Conservation (phyloP, 2,888 invertebrate species). For the Nephrotoma guestfalica region DNA sequence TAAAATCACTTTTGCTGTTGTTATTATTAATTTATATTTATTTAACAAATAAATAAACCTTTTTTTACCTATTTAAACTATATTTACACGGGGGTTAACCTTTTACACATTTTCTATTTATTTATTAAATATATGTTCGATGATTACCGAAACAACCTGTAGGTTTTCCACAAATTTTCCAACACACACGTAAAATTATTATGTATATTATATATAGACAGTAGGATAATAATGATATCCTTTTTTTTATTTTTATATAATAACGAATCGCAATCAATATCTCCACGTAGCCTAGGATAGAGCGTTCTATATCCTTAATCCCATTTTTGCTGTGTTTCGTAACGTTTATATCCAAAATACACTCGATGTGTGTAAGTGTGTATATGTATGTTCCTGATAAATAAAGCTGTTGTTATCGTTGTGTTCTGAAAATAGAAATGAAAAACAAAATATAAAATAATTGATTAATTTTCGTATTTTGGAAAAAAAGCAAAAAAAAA, state of each 20-base stretch:
- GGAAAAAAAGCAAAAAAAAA: neutral
- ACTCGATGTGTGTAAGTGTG: neutral
- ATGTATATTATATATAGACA: neutral
- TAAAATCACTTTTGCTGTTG: neutral
- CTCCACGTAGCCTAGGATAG: neutral
- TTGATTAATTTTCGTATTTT: neutral
- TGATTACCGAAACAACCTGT: neutral
- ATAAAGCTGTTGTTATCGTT: neutral
- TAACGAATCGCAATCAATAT: neutral
- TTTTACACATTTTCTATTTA: neutral
- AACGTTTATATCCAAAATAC: neutral
- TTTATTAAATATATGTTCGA: neutral
- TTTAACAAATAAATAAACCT: neutral
- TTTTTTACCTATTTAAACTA: neutral
- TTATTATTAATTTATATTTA: neutral
- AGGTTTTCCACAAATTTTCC: neutral
- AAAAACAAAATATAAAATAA: neutral
- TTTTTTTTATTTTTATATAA: neutral
- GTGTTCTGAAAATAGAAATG: neutral
- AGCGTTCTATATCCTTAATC: neutral
- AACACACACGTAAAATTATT: neutral
- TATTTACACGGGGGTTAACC: neutral
- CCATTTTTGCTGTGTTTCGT: neutral
- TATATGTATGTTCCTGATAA: neutral
- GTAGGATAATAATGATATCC: neutral